Conservation (phyloP, 2,888 invertebrate genomes). For the Plebejus anna region DNA sequence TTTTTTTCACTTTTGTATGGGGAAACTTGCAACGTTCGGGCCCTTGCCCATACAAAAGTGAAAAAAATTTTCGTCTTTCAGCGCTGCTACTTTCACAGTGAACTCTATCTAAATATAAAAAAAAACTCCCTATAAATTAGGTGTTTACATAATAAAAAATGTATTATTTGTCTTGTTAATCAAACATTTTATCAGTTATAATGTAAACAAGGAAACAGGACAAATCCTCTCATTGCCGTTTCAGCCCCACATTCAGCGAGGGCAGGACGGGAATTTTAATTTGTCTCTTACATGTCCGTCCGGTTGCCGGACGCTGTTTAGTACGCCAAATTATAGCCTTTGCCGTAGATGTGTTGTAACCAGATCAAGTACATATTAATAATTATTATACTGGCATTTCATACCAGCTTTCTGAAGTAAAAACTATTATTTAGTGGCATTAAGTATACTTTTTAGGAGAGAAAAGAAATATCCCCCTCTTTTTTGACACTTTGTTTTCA, state of each 20-base stretch:
- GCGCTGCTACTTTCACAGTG: too few relatives aligned
- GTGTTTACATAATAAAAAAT: neutral
- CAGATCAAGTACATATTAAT: neutral
- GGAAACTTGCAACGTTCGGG: too few relatives aligned
- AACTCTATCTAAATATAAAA: too few relatives aligned
- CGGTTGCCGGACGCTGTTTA: conserved; percentile 22
- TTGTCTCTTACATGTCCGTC: conserved; percentile 20
- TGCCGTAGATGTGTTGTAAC: neutral
- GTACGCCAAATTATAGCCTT: conserved; percentile 14
- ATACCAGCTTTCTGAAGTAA: neutral
- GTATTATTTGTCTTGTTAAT: neutral
- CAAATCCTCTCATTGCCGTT: neutral
- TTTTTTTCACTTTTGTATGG: too few relatives aligned
- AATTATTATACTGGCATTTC: neutral
- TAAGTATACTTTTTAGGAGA: too few relatives aligned
- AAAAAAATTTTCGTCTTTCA: too few relatives aligned
- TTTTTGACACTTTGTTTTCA: too few relatives aligned
- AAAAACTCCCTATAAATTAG: too few relatives aligned
- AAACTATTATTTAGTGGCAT: too few relatives aligned
- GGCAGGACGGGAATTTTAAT: conserved; percentile 19
- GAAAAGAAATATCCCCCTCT: too few relatives aligned
- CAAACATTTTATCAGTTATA: neutral
- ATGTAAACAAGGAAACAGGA: neutral
- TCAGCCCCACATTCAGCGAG: neutral
- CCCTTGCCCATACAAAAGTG: too few relatives aligned